Evolutionary conservation across 2,113 vertebrate species (phyloP).

Genomic region (Probosciger aterrimus): DNA sequence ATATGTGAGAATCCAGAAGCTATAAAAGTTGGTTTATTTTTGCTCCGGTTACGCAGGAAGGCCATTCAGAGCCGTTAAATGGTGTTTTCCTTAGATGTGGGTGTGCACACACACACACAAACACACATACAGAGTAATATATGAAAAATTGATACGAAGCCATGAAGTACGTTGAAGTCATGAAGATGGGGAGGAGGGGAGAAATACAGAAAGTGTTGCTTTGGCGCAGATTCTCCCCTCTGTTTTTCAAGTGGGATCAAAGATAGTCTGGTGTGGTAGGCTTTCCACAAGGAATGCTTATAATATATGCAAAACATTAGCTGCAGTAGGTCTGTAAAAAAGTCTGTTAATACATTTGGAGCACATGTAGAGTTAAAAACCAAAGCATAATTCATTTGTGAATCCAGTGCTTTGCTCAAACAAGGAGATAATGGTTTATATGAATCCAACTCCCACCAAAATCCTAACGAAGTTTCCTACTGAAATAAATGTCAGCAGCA

Average conservation of each 20-base stretch:
- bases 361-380: background rate
- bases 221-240: background rate
- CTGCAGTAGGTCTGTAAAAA: background rate
- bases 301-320: background rate
- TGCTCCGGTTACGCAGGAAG: background rate
- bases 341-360: background rate
- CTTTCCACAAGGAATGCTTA: background rate
- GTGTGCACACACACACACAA: fast-evolving
- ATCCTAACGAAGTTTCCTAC: background rate
- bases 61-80: background rate
- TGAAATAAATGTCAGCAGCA: background rate
- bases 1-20: background rate
- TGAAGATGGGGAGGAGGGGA: background rate
- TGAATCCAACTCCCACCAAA: background rate
- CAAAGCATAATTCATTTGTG: background rate
- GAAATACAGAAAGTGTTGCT: background rate
- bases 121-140: background rate
- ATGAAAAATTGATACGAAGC: background rate
- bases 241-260: background rate
- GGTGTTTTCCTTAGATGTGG: background rate
- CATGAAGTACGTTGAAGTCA: background rate
- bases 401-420: background rate
- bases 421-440: background rate
- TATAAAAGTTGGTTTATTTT: background rate
- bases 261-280: background rate